Conservation (phyloP, 1,140 invertebrate genomes). For the Leptopilina boulardi region DNA sequence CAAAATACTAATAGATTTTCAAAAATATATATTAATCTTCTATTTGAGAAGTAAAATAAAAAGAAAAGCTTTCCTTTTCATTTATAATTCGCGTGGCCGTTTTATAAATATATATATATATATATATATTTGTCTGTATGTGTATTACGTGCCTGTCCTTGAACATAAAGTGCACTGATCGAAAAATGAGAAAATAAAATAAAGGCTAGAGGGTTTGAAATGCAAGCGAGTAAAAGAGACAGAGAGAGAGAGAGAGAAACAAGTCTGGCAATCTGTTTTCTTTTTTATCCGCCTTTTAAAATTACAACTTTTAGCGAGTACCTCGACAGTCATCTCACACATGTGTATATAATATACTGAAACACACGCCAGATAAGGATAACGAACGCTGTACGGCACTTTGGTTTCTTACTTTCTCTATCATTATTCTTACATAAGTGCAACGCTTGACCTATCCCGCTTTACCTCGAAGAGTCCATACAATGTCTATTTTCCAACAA, state of each 20-base stretch:
- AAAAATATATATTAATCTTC: too few relatives aligned
- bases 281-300: slow-evolving; percentile 23
- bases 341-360: too few relatives aligned
- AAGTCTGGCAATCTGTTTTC: neutral
- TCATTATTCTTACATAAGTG: slow-evolving; percentile 40
- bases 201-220: neutral
- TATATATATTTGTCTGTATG: neutral
- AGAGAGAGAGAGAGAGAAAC: too few relatives aligned
- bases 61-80: neutral
- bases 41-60: too few relatives aligned
- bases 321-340: slow-evolving; percentile 2
- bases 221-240: too few relatives aligned
- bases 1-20: too few relatives aligned
- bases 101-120: neutral
- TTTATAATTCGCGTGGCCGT: neutral
- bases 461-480: neutral
- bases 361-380: slow-evolving; percentile 10
- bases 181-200: slow-evolving; percentile 23
- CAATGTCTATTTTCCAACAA: neutral
- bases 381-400: slow-evolving; percentile 21
- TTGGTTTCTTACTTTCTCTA: slow-evolving; percentile 45
- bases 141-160: neutral
- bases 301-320: slow-evolving; percentile 27
- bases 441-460: slow-evolving; percentile 41
- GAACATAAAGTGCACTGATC: slow-evolving; percentile 3